Evolutionary conservation across 2,888 invertebrate species (phyloP).

Genomic region (Caenorhabditis doughertyi): DNA sequence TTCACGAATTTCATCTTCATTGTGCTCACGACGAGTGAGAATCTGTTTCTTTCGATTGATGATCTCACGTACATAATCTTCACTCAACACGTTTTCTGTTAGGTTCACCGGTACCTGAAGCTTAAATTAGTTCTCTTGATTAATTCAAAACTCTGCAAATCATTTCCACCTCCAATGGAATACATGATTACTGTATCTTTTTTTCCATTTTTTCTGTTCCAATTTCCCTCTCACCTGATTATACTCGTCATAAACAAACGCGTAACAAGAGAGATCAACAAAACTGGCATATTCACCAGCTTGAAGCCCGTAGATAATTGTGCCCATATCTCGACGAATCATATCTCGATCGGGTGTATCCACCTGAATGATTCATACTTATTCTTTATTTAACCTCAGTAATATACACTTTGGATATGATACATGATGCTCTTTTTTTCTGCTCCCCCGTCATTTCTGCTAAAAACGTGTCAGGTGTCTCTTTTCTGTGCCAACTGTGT

Average conservation of each 20-base stretch:
- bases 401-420: conserved; percentile 28
- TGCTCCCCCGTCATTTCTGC: background rate
- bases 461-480: conserved; percentile 45
- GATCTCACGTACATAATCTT: conserved; percentile 71
- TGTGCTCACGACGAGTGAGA: conserved; percentile 69
- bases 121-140: background rate
- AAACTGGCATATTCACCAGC: conserved; percentile 54
- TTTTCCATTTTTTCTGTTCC: background rate
- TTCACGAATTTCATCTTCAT: conserved; percentile 72
- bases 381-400: background rate
- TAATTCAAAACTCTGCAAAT: background rate
- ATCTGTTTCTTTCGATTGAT: conserved; percentile 71
- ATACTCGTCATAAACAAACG: conserved; percentile 65
- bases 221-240: conserved; percentile 44
- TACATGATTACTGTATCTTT: background rate
- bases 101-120: conserved; percentile 67
- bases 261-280: conserved; percentile 66
- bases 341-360: conserved; percentile 46
- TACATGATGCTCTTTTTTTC: conserved; percentile 41
- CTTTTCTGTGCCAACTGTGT: conserved; percentile 36
- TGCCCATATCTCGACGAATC: conserved; percentile 59
- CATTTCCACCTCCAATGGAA: background rate
- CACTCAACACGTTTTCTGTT: conserved; percentile 66
- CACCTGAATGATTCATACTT: conserved; percentile 30
- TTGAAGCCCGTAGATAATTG: conserved; percentile 63